Conservation (phyloP, 1,140 invertebrate genomes). For the Hyles euphorbiae region DNA sequence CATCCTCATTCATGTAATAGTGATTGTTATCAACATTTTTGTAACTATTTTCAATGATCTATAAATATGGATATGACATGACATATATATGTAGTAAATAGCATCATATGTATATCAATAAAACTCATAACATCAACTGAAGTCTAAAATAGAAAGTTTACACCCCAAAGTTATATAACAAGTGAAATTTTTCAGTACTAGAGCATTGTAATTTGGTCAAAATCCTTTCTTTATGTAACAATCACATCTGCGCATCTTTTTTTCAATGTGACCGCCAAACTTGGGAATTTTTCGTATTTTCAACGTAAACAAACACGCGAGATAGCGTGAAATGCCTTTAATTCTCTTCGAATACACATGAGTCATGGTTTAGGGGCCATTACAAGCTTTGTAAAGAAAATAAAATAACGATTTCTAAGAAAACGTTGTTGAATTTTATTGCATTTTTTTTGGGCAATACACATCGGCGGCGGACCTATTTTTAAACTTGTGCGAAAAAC, state of each 20-base stretch:
- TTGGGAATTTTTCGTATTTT: too few relatives aligned
- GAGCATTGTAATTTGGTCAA: background rate
- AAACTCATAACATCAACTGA: too few relatives aligned
- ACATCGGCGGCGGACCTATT: conserved; percentile 4
- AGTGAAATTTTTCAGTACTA: conserved; percentile 1
- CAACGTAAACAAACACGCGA: too few relatives aligned
- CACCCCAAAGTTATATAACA: conserved; percentile 17
- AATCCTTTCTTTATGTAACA: conserved; percentile 3
- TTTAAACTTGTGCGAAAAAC: conserved; percentile 33
- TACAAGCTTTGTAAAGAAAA: conserved; percentile 24
- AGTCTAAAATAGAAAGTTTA: conserved; percentile 18
- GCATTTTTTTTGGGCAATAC: conserved; percentile 3
- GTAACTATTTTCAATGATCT: too few relatives aligned
- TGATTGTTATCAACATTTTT: too few relatives aligned
- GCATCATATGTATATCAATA: too few relatives aligned
- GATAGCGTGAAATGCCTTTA: conserved; percentile 9
- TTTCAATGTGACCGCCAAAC: background rate
- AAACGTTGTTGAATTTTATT: conserved; percentile 12
- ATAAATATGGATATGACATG: too few relatives aligned
- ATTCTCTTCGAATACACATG: conserved; percentile 24
- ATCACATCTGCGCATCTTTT: background rate
- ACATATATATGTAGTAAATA: too few relatives aligned
- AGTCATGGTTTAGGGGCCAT: conserved; percentile 29
- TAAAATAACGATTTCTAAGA: conserved; percentile 18
- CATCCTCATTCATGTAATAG: too few relatives aligned